Conservation (phyloP, 2,888 invertebrate genomes). For the Listrodromus nycthemerus region DNA sequence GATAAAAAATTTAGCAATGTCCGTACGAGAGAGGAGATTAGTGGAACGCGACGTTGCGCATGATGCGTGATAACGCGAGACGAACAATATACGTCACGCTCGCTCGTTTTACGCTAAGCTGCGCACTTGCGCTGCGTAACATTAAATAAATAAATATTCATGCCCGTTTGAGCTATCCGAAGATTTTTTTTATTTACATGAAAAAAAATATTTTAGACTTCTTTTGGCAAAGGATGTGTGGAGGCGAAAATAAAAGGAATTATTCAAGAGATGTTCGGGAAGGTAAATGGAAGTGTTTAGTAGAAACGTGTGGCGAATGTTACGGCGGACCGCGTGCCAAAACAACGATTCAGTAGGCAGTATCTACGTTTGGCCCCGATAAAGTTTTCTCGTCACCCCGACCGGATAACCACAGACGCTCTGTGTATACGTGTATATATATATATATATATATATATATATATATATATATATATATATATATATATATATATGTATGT, state of each 20-base stretch:
- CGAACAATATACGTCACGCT: conserved; percentile 8
- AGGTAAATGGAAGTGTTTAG: conserved; percentile 5
- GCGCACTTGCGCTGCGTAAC: neutral
- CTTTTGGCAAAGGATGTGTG: neutral
- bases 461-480: neutral
- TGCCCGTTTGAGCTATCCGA: neutral
- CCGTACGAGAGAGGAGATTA: neutral
- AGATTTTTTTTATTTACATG: neutral
- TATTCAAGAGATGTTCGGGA: neutral
- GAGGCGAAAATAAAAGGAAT: conserved; percentile 1
- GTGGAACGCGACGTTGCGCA: neutral
- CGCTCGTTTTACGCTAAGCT: neutral
- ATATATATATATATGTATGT: neutral
- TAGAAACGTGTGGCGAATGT: neutral
- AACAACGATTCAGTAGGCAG: conserved; percentile 36
- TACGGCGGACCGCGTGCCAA: conserved; percentile 5
- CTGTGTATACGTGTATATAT: conserved; percentile 1
- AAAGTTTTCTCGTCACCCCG: conserved; percentile 57
- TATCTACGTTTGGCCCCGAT: conserved; percentile 29
- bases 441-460: neutral
- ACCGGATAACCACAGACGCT: conserved; percentile 53
- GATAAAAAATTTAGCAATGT: neutral
- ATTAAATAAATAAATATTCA: neutral
- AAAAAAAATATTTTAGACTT: neutral
- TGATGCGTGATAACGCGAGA: neutral